Conservation (phyloP, 2,113 vertebrate genomes). For the Pomatorhinus ruficollis region DNA sequence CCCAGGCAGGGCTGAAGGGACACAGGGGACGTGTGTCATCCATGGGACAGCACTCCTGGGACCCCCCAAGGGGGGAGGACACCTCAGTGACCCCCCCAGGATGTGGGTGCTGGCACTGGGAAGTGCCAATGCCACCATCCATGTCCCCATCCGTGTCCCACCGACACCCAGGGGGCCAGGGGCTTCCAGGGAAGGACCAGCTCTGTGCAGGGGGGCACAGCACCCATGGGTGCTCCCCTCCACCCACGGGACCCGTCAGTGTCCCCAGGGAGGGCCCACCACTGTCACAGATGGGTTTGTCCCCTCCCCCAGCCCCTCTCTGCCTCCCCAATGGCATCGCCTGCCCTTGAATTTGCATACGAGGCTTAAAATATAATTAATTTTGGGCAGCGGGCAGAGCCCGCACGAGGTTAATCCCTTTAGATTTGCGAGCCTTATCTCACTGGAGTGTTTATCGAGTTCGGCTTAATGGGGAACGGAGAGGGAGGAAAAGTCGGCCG, state of each 20-base stretch:
- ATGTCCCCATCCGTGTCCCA: fast-evolving
- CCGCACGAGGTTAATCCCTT: background rate
- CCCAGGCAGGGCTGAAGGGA: background rate
- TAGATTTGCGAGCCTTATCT: background rate
- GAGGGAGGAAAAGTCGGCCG: background rate
- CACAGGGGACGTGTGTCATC: background rate
- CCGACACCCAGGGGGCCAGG: background rate
- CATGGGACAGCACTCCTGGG: fast-evolving
- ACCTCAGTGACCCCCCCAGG: fast-evolving
- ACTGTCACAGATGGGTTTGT: background rate
- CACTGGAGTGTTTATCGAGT: background rate
- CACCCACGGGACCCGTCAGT: background rate
- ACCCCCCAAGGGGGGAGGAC: background rate
- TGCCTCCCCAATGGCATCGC: background rate
- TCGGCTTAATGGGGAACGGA: background rate
- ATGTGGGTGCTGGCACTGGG: background rate
- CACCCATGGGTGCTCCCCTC: background rate
- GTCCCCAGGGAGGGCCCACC: background rate
- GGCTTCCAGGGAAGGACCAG: background rate
- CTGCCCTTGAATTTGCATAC: conserved; percentile 25
- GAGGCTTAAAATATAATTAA: conserved; percentile 28
- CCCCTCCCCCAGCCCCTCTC: background rate
- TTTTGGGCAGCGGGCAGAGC: conserved; percentile 1
- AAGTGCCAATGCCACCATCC: background rate
- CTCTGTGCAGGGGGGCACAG: background rate